Evolutionary conservation across 2,113 vertebrate genomes (phyloP), one percentile per base, ranked within the genome.

Genomic region (Sprattus sprattus): DNA sequence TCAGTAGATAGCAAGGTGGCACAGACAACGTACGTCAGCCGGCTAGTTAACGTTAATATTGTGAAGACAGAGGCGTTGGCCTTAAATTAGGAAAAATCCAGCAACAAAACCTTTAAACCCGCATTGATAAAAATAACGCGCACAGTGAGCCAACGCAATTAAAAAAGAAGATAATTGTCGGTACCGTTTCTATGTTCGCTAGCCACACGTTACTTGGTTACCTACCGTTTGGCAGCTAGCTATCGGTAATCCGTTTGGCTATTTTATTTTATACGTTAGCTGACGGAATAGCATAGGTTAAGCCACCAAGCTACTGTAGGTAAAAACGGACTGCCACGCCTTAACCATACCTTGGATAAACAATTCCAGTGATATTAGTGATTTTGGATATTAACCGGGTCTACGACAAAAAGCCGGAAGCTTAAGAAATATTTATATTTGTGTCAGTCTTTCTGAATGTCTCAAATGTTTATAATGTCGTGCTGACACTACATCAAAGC

Each of bases 401-500:
- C 3, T 9, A 1, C 28, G n/a, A 7, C 11, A 28, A 28, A 25
- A 28, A 28, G 1, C 6, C n/a, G 1, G 25, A 6, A 67, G 7
- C 25, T 28, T 11, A 28, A 10, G 4, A 28, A 67, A 67, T 3
- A 25, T 28, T 11, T 2, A 2, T 11, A 2, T 67, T 28, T 28
- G 2, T 8, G 10, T 67, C 10, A 67, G n/a, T 28, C 11, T 67
- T 67, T 7, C 25, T 8, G 28, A 28, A 28, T n/a, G 71, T 13
- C 28, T 71, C 2, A 78, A 32, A 39, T 78, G 28, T 39, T 39
- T 13, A 32, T 39, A 39, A 39, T 39, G 52, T 89, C 80, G 84
- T 64, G 25, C 50, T 39, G 78, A 89, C 85, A 87, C 88, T 85
- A 89, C 88, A 88, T 85, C 88, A 88, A 89, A 86, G 86, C 87